phyloP scores from a whole-genome alignment of 2,888 invertebrate species.

The Aphidius colemani region DNA sequence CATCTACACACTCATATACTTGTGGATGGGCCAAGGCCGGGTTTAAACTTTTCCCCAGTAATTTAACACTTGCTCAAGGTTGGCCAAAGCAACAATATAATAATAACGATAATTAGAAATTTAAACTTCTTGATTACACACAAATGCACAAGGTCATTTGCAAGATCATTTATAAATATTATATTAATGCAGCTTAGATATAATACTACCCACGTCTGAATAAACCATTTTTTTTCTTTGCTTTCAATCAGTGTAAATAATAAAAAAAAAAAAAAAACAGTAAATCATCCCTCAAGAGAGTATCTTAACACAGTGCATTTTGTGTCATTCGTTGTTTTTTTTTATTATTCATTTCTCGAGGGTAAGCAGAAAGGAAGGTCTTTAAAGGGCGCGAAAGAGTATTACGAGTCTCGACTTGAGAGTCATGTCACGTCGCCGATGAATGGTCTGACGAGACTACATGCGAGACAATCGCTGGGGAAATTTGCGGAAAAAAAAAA shows the following conservation, averaged over 20 bases:
- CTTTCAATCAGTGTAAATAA: too few species aligned
- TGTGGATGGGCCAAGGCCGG: background rate
- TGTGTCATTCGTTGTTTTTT: conserved; percentile 13
- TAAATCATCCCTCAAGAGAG: conserved; percentile 3
- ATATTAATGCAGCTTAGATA: too few species aligned
- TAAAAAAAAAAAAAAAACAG: too few species aligned
- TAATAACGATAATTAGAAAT: background rate
- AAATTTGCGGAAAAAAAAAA: conserved; percentile 48
- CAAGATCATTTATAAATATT: too few species aligned
- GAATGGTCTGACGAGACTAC: conserved; percentile 58
- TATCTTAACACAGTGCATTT: conserved; percentile 8
- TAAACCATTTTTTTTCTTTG: too few species aligned
- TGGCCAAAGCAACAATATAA: background rate
- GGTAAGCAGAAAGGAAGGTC: background rate
- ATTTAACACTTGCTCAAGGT: conserved; percentile 5
- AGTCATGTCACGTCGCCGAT: conserved; percentile 58
- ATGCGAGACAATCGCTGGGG: conserved; percentile 59
- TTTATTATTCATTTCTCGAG: conserved; percentile 11
- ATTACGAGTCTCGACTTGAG: conserved; percentile 27
- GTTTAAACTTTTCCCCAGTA: conserved; percentile 13
- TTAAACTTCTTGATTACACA: background rate
- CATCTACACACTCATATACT: conserved; percentile 30
- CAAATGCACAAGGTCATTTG: too few species aligned
- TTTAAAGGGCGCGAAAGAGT: conserved; percentile 9
- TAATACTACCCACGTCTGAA: too few species aligned